Base-by-base conservation (phyloP, 2,888 invertebrate species). In the Melanostoma mellinum region DNA sequence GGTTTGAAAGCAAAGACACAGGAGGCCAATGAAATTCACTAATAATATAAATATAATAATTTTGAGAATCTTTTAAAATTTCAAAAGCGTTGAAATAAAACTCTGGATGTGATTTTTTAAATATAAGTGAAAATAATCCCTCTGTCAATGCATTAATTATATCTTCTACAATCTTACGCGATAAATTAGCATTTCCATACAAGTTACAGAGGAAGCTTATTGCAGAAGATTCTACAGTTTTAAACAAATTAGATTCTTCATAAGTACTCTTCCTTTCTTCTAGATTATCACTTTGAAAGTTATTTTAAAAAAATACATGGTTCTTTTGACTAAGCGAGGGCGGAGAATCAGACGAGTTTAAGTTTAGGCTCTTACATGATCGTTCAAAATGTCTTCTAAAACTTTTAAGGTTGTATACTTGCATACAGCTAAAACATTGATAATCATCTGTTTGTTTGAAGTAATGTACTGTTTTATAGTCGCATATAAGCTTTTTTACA, bases 121-220 rank as follows among this genome's bases (percentile, higher is more conserved):
- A 40, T 6, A 40, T 32, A 32, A 4, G 40, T 35, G 52, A 38
- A 36, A 67, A 67, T 10, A 67, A 42, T 4, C 50, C 40, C 2
- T 67, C 53, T 38, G 46, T 68, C 6, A 68, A 46, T 30, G n/a
- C 68, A 30, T 6, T 3, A 36, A 68, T 52, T 20, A 56, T 56
- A 8, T 56, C 55, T 30, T 68, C 55, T 2, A 56, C 55, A 20
- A 68, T 36, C 20, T 56, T 68, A n/a, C 46, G 55, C 9, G 55
- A 56, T 36, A 68, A 44, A 68, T 56, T 44, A 8, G 55, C 8
- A 6, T 68, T 68, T 30, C 46, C 55, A 20, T 56, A 46, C 20
- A 68, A 68, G 42, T 68, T 56, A 40, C 55, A 68, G 0, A 46
- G 9, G n/a, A 68, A 68, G 10, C 35, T 46, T 20, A 55, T 52